Base-by-base conservation (phyloP, 2,888 invertebrate genomes). In the Bhutanitis thaidina region DNA sequence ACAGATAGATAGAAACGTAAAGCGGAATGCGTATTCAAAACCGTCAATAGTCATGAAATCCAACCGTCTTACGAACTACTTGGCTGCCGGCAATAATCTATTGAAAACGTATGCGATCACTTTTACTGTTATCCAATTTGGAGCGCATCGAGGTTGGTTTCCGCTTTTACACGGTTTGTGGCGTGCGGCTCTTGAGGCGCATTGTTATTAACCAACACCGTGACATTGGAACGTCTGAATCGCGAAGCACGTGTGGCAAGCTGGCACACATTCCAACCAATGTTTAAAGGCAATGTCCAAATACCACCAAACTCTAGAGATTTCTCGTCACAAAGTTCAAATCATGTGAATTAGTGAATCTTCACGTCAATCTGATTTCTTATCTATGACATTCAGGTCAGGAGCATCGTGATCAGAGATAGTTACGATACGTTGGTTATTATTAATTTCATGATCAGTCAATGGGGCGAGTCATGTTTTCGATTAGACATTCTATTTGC, bases 81-180 rank as follows among this genome's bases (percentile, higher is more conserved):
- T 59, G 50, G 69, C 62, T 62, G 61, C 60, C 61, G 62, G 71
- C 69, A 74, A 78, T 80, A 80, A 80, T 77, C 77, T 74, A 80
- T 79, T 73, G 75, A 77, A 84, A 71, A 81, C 68, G 80, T 85
- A 82, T 86, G 85, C 82, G 86, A 87, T 80, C 85, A 84, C 82
- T 86, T 84, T 86, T 87, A 87, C 87, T 88, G 86, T 86, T 88
- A 87, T 85, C 81, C 86, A 86, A 88, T 87, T 88, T 86, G 70
- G 85, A 84, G 77, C 85, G 78, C 77, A 73, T 73, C 73, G 73
- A 74, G 71, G 71, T 81, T 71, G 79, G 81, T 86, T 86, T 87
- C 86, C 84, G 81, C 85, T 85, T 85, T 87, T 87, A 83, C 81
- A 85, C 78, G 80, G 84, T 84, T 80, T 87, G 87, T 77, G 85